Conservation (phyloP, 2,888 invertebrate species). For the Erpobdella octoculata region DNA sequence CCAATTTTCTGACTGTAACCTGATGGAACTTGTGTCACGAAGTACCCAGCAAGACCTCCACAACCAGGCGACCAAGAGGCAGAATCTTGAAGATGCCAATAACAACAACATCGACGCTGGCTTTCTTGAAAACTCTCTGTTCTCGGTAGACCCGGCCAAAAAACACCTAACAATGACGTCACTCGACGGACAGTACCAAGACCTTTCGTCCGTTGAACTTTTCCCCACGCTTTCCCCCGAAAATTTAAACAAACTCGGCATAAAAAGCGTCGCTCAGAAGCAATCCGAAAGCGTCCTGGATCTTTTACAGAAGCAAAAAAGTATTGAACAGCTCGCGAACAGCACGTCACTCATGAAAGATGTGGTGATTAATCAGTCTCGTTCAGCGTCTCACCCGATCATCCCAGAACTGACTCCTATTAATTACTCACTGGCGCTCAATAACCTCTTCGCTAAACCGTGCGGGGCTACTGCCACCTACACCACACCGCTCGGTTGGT, state of each 20-base stretch:
- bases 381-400: background rate
- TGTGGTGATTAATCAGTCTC: background rate
- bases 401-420: slow-evolving; percentile 24
- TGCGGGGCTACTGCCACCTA: slow-evolving; percentile 12
- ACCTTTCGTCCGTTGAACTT: background rate
- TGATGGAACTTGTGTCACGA: background rate
- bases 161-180: background rate
- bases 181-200: background rate
- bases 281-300: background rate
- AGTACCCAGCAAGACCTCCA: background rate
- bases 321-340: background rate
- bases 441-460: slow-evolving; percentile 8
- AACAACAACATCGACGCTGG: background rate
- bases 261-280: background rate
- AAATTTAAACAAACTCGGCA: slow-evolving; percentile 3
- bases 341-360: background rate
- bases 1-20: background rate
- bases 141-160: background rate
- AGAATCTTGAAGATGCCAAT: background rate
- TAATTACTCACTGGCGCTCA: background rate
- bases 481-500: slow-evolving; percentile 11
- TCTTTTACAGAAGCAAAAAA: background rate
- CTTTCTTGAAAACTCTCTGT: background rate
- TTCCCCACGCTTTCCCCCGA: background rate
- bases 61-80: background rate